Evolutionary conservation across 2,888 invertebrate genomes (phyloP), one percentile per base, ranked within the genome.

Genomic region (Nectonema munidae): DNA sequence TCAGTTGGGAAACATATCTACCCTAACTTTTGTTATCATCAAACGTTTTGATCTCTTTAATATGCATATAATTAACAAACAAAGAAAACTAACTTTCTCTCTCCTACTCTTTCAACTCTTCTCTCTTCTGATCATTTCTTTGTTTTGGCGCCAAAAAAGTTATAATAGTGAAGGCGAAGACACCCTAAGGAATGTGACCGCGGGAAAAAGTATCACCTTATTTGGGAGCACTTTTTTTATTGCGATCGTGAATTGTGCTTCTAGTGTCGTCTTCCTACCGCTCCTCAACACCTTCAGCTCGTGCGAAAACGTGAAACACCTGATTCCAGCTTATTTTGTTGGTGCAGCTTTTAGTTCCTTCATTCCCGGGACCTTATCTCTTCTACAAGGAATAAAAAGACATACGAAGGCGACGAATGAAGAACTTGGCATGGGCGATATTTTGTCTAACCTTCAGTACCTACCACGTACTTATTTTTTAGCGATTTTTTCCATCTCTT

Each of bases 291-390:
- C 52, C 45, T 73, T 69, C 50, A 51, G 53, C 19, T 65, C 68
- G 41, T 59, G 65, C 36, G n/a, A n/a, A n/a, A 76, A 74, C 50
- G 59, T 77, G 45, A n/a, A n/a, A n/a, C n/a, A n/a, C n/a, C n/a
- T n/a, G n/a, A 59, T 77, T 45, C 65, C 68, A 2, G 71, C 72
- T 1, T 75, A 71, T 52, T 66, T 74, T 43, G 66, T 71, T 40
- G 75, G 75, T 11, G 73, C 74, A 56, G 70, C 71, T 0, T 54
- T 74, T 21, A 70, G 71, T 48, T 74, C 75, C 1, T 64, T 77
- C 46, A 46, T 75, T 42, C 74, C 77, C 2, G 70, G 72, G 49
- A 53, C 71, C 11, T 63, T 72, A 9, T 68, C 74, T 5, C 57
- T 75, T 13, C 58, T 65, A 37, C 76, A 77, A 57, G 75, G 75